Base-by-base conservation (phyloP, 2,888 invertebrate species). In the Stenurella melanura region DNA sequence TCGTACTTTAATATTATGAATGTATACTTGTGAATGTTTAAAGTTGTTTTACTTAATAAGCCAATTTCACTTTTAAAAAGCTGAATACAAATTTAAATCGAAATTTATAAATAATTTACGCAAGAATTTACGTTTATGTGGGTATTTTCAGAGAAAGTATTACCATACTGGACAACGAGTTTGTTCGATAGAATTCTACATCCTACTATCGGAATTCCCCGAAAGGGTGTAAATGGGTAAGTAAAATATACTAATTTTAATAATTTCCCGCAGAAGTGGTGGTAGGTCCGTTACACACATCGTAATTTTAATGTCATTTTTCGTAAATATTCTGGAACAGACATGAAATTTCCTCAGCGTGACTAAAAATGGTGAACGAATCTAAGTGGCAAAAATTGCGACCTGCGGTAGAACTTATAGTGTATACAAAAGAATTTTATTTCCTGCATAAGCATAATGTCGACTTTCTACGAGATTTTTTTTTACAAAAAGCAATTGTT, bases 141-240 rank as follows among this genome's bases (percentile, higher is more conserved):
- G 21, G 57, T 56, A 58, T 69, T 57, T 68, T 69, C 68, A 38
- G 69, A 69, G 69, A 69, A 69, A 69, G 69, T 69, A 21, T 56
- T 26, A 17, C 19, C 38, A 12, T n/a, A n/a, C n/a, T n/a, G n/a
- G n/a, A n/a, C n/a, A n/a, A n/a, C n/a, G n/a, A 38, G 12, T 7
- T 15, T 12, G 18, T 15, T 38, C 6, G 42, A 12, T 64, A 42
- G 0, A 64, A 64, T 64, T n/a, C n/a, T n/a, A n/a, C n/a, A n/a
- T n/a, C n/a, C n/a, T 30, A 30, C 11, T 18, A 17, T 18, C 9
- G 64, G 64, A 64, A 64, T 42, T 64, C 10, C 54, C 67, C 67
- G 56, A 67, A 67, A 21, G 15, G 17, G 42, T 18, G 34, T 12
- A 50, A 38, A 12, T 21, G 15, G 15, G 50, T 5, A 18, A 38